These are phyloP conservation scores for Eulemur coronatus DNA, from an alignment of 2,797 vertebrate genomes.

Conservation along the genomic window DNA sequence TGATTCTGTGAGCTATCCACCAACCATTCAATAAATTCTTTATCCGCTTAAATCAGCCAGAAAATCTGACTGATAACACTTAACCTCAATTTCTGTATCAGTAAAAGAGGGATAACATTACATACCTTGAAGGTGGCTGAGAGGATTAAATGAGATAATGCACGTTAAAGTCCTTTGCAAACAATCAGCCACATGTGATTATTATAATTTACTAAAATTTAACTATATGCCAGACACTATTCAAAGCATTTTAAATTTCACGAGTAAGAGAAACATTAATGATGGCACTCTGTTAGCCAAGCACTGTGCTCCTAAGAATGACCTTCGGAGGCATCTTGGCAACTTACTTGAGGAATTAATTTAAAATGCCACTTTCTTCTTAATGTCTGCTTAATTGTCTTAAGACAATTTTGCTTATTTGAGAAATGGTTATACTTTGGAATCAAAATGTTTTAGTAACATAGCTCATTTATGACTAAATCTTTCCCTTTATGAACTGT, in stretches of 20 bases:
- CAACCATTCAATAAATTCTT: neutral
- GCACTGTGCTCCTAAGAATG: neutral
- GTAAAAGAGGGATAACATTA: neutral
- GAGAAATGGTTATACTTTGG: neutral
- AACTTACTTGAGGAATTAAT: constrained; percentile 19
- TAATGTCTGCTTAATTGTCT: neutral
- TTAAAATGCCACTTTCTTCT: constrained; percentile 43
- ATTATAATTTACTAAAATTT: constrained; percentile 29
- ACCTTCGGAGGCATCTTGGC: neutral
- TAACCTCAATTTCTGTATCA: neutral
- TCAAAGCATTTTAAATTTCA: neutral
- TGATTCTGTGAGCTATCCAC: neutral
- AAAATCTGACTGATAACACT: neutral
- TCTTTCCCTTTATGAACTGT: neutral
- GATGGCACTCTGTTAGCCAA: neutral
- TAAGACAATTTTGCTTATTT: neutral
- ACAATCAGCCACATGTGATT: neutral
- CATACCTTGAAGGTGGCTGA: neutral
- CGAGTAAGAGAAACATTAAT: neutral
- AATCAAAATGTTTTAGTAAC: constrained; percentile 25
- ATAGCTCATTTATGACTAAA: neutral
- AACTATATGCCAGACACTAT: neutral
- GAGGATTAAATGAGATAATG: neutral
- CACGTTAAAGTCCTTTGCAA: neutral
- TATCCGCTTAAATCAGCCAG: neutral